Base-by-base conservation (phyloP, 2,888 invertebrate species). In the Papilio elwesi region DNA sequence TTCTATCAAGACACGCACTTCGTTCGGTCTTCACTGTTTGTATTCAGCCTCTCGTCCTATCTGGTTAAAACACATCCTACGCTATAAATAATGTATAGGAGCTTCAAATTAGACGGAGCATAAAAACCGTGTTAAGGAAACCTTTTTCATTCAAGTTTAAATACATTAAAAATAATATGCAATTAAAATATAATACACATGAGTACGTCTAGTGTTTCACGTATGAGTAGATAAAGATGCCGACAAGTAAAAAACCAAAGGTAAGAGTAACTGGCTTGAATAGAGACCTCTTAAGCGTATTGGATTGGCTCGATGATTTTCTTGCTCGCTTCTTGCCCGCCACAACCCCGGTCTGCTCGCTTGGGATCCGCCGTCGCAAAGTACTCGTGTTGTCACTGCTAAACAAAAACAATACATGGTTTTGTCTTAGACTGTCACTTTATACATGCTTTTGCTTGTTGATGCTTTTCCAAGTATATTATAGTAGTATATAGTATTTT, bases 221-320 rank as follows among this genome's bases (percentile, higher is more conserved):
- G 87, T 95, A 95, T 77, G 94, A 79, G 86, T 95, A 95, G 74
- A 96, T 95, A 80, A 96, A 86, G 79, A 96, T 94, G 86, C 96
- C 95, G 85, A 96, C 96, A 81, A 96, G 93, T 76, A 96, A 86
- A 83, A 96, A 94, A 85, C 96, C 96, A 90, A 95, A 91, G 80
- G 96, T 96, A 91, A 96, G 93, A 89, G 96, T 94, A 90, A 96
- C 94, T 84, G 96, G 96, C 94, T 95, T 95, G 92, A 95, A 96
- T 91, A 96, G 94, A 92, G 96, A 96, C 96, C 96, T 96, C 96
- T 96, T 96, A 93, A 96, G 89, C 78, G 95, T 93, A 85, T 95
- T 95, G 96, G 96, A 96, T 76, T 95, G 94, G 36, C 90, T 96
- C 96, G 71, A 95, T 94, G 80, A 95, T 94, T 84, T 95, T 95